Evolutionary conservation across 1,140 invertebrate species (phyloP).

Genomic region (Bacillus rossius): DNA sequence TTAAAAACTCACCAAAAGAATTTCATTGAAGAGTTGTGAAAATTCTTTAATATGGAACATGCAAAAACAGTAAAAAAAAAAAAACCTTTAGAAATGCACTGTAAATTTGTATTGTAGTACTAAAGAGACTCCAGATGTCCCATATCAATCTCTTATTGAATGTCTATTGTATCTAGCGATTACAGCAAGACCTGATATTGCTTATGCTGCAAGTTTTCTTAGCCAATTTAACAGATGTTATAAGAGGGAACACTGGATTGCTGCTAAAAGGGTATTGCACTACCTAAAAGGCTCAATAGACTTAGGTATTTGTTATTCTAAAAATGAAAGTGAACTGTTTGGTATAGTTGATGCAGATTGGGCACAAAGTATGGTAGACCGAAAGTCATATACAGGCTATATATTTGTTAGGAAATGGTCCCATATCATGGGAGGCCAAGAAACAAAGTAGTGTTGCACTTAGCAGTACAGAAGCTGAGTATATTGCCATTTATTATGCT

Average conservation of each 20-base stretch:
- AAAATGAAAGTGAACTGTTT: neutral
- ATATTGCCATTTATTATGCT: too few species aligned
- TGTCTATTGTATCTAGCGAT: constrained; percentile 42
- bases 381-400: too few species aligned
- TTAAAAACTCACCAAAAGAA: constrained; percentile 7
- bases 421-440: too few species aligned
- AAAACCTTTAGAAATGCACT: constrained; percentile 26
- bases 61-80: constrained; percentile 24
- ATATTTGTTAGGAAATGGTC: too few species aligned
- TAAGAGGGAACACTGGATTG: constrained; percentile 34
- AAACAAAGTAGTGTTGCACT: too few species aligned
- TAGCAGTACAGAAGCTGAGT: too few species aligned
- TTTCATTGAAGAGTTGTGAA: constrained; percentile 20
- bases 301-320: constrained; percentile 22
- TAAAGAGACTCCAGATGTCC: constrained; percentile 1
- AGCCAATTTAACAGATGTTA: constrained; percentile 41
- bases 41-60: constrained; percentile 29
- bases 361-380: neutral
- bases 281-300: constrained; percentile 38
- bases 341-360: too few species aligned
- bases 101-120: constrained; percentile 12
- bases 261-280: constrained; percentile 39
- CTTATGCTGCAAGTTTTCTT: constrained; percentile 40
- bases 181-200: constrained; percentile 43
- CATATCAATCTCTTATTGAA: constrained; percentile 33